A percentile compares a stretch with the other conserved stretches of the same genome.
Conservation (phyloP, 2,113 vertebrate genomes). For the Brachirus orientalis region DNA sequence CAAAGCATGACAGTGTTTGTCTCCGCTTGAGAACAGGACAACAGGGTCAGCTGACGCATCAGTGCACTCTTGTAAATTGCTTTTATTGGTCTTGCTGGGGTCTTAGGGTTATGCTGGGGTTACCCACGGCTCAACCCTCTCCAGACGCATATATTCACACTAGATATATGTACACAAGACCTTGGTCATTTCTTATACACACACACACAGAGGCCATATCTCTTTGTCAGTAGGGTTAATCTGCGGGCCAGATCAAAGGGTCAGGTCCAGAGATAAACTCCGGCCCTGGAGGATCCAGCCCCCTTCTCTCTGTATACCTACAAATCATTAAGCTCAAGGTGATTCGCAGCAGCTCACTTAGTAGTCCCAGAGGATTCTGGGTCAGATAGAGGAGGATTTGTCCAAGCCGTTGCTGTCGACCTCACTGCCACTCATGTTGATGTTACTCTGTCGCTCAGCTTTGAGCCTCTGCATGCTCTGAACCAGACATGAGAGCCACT, state of each 20-base stretch:
- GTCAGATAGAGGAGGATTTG: slow-evolving; percentile 63
- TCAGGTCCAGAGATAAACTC: slow-evolving; percentile 79
- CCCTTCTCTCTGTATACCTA: slow-evolving; percentile 62
- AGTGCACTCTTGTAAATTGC: slow-evolving; percentile 67
- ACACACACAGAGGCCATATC: slow-evolving; percentile 28
- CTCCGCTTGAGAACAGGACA: too few species aligned
- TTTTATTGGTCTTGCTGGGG: slow-evolving; percentile 71
- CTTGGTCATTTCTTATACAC: slow-evolving; percentile 20
- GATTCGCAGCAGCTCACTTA: slow-evolving; percentile 65
- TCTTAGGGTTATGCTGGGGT: slow-evolving; percentile 66
- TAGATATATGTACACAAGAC: slow-evolving; percentile 24
- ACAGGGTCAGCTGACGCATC: slow-evolving; percentile 44
- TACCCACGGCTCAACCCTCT: slow-evolving; percentile 47
- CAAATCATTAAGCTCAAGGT: slow-evolving; percentile 78
- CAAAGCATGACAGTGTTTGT: too few species aligned
- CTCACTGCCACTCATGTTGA: slow-evolving; percentile 42
- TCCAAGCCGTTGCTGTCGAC: slow-evolving; percentile 34
- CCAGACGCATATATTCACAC: slow-evolving; percentile 46
- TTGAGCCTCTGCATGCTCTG: slow-evolving; percentile 47
- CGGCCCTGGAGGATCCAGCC: slow-evolving; percentile 59
- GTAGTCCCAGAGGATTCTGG: slow-evolving; percentile 55
- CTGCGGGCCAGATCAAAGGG: slow-evolving; percentile 77
- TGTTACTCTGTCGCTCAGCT: slow-evolving; percentile 43
- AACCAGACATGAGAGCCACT: slow-evolving; percentile 58
- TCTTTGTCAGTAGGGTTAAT: slow-evolving; percentile 73